Percentiles rank a stretch among this genome's conserved stretches.
Conservation (phyloP, 1,140 invertebrate species). For the Cheumatopsyche charites region DNA sequence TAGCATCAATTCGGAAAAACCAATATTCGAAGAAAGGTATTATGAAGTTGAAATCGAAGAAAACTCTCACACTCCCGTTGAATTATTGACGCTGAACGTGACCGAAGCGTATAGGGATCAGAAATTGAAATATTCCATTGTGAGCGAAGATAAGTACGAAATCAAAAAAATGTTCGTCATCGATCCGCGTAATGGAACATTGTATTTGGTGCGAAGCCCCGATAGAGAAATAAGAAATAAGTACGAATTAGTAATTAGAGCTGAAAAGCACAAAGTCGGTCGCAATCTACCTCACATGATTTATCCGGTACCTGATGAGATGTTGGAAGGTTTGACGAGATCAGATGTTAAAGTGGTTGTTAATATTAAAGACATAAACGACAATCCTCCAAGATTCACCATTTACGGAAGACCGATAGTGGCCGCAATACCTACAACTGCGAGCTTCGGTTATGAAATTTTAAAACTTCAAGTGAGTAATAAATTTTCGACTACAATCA, state of each 20-base stretch:
- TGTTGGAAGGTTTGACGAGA: conserved; percentile 68
- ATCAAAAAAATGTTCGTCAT: conserved; percentile 68
- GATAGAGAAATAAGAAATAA: conserved; percentile 70
- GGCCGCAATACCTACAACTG: conserved; percentile 77
- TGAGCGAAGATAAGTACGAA: conserved; percentile 63
- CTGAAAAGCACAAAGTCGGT: conserved; percentile 69
- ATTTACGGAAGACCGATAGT: conserved; percentile 74
- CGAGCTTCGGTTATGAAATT: conserved; percentile 80
- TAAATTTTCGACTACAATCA: not conserved
- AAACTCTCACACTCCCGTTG: conserved; percentile 71
- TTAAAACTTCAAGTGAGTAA: conserved; percentile 67
- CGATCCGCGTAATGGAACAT: conserved; percentile 72
- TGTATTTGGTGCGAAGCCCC: conserved; percentile 71
- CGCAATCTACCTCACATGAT: conserved; percentile 72
- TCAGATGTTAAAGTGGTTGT: conserved; percentile 71
- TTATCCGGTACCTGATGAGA: conserved; percentile 73
- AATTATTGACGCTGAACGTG: conserved; percentile 73
- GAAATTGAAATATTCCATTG: conserved; percentile 66
- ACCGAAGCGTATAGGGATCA: conserved; percentile 64
- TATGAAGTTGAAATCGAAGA: conserved; percentile 80
- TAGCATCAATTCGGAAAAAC: conserved; percentile 58
- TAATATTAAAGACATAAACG: conserved; percentile 79
- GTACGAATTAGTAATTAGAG: conserved; percentile 72
- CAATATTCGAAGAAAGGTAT: conserved; percentile 74
- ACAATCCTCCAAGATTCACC: conserved; percentile 78